Base-by-base conservation (phyloP, 2,113 vertebrate species). In the Plecturocebus donacophilus region DNA sequence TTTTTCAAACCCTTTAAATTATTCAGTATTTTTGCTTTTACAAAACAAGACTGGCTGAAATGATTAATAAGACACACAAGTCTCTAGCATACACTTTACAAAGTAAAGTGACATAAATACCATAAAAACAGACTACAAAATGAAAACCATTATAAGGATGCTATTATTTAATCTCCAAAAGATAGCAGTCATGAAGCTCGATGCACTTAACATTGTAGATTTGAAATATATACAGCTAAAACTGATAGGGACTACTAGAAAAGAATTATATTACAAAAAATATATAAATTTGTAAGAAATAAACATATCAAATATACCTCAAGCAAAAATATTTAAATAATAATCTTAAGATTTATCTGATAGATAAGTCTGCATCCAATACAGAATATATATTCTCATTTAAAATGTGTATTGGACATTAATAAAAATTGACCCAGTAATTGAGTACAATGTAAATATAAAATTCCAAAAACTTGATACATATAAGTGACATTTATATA, bases 241-340 rank as follows among this genome's bases (percentile, higher is more conserved):
- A 77, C 17, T 66, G 8, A 68, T 54, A 49, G 8, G 12, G 25
- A 25, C 68, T 83, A 25, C 45, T 64, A 32, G 23, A 79, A 71
- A 47, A 87, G 73, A 80, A 70, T 81, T 42, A n/a, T 70, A 54
- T 45, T 73, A 97, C 89, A 38, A 90, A 93, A 90, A 81, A 61
- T 47, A 7, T 38, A 42, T 16, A 89, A 80, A 85, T 81, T 13
- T 86, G 58, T 84, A 73, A 89, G 52, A 92, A 84, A 58, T 79
- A 71, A 86, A 56, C 54, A 81, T 61, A 80, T 90, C 64, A 61
- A 79, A 77, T 27, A 56, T 54, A 47, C 6, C n/a, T 56, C 52
- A 94, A 93, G 5, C 3, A 86, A 86, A 9, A 14, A 70, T 70
- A 93, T 71, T 83, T 64, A 71, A 83, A 94, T 71, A 71, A 52